Percentiles rank a stretch among this genome's conserved stretches.
Evolutionary conservation across 2,888 invertebrate species (phyloP).

Genomic region (Eledone cirrhosa): DNA sequence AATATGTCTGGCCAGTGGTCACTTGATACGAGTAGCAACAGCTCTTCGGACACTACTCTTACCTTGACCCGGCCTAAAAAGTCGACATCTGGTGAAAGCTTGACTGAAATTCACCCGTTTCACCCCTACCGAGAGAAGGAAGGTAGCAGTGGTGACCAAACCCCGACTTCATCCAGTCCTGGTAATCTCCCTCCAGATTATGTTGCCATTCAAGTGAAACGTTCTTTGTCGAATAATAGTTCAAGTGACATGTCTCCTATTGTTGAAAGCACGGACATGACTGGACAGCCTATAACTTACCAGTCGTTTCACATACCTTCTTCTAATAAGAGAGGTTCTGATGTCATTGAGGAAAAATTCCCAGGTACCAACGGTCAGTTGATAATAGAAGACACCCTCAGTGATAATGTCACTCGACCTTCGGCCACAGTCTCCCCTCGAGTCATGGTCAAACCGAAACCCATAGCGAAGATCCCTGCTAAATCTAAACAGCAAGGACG

Average conservation of each 20-base stretch:
- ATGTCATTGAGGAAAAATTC: slow-evolving; percentile 37
- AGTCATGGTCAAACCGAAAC: slow-evolving; percentile 77
- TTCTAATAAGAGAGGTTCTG: slow-evolving; percentile 57
- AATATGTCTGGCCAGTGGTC: slow-evolving; percentile 49
- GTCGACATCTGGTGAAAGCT: slow-evolving; percentile 56
- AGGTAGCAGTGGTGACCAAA: slow-evolving; percentile 30
- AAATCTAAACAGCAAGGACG: slow-evolving; percentile 56
- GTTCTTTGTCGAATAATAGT: slow-evolving; percentile 43
- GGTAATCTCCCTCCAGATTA: slow-evolving; percentile 65
- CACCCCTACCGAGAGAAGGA: slow-evolving; percentile 31
- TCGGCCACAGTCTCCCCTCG: slow-evolving; percentile 79
- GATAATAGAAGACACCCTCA: slow-evolving; percentile 20
- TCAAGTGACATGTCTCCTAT: slow-evolving; percentile 37
- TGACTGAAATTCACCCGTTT: slow-evolving; percentile 35
- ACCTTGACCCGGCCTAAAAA: slow-evolving; percentile 44
- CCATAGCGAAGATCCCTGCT: slow-evolving; percentile 59
- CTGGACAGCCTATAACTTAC: slow-evolving; percentile 71
- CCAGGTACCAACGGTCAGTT: slow-evolving; percentile 22
- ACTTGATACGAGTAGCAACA: slow-evolving; percentile 48
- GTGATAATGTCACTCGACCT: slow-evolving; percentile 8
- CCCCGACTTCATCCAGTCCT: slow-evolving; percentile 31
- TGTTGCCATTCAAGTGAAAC: slow-evolving; percentile 66
- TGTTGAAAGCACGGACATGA: slow-evolving; percentile 41
- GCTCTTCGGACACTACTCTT: slow-evolving; percentile 41
- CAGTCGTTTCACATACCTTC: slow-evolving; percentile 70